These are phyloP conservation scores for Allophyes oxyacanthae DNA, from an alignment of 2,888 invertebrate species.

Conservation along the genomic window DNA sequence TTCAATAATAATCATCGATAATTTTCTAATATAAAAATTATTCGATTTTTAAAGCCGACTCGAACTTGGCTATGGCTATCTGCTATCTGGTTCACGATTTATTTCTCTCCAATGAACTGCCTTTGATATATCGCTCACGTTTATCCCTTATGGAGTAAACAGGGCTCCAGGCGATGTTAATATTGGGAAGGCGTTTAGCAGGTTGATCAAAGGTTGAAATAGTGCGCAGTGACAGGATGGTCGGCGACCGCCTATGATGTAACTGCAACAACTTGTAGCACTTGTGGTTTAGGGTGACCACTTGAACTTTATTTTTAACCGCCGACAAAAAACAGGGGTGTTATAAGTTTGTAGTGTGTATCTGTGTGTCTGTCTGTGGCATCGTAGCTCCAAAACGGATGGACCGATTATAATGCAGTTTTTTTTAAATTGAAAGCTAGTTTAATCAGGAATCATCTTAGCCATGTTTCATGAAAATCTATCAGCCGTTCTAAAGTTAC, in stretches of 20 bases:
- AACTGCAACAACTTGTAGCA: background rate
- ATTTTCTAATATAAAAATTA: no score
- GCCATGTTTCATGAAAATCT: no score
- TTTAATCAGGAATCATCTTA: no score
- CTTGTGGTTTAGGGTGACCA: background rate
- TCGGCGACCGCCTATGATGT: constrained; percentile 35
- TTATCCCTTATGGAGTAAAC: constrained; percentile 53
- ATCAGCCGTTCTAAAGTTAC: no score
- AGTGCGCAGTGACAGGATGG: constrained; percentile 26
- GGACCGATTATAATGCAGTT: no score
- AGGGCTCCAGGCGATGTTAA: constrained; percentile 38
- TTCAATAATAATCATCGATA: no score
- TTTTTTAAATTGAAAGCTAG: no score
- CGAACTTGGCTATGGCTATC: constrained; percentile 14
- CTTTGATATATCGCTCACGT: constrained; percentile 50
- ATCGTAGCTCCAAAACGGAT: no score
- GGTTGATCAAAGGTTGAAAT: constrained; percentile 45
- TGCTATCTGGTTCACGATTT: constrained; percentile 29
- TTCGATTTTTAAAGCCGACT: background rate
- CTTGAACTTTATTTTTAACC: background rate
- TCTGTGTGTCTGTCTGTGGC: no score
- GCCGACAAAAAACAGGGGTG: no score
- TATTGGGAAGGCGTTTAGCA: constrained; percentile 42
- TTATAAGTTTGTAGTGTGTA: no score
- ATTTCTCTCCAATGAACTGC: constrained; percentile 39